Evolutionary conservation across 2,113 vertebrate genomes (phyloP), one percentile per base, ranked within the genome.

Genomic region (Grus americana): DNA sequence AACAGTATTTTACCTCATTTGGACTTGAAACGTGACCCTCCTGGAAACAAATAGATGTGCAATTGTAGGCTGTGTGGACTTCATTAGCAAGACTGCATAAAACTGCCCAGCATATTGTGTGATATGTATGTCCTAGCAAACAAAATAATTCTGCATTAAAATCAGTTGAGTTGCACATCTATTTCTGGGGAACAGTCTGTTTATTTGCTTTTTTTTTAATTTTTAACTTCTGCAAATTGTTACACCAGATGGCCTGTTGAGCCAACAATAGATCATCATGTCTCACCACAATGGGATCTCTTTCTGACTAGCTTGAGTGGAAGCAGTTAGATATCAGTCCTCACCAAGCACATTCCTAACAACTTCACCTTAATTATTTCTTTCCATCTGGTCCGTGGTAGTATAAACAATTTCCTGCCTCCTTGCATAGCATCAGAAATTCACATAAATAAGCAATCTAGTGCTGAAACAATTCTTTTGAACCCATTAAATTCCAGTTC

Each of bases 191-290:
- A 90, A 66, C 75, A 93, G 49, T 15, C 90, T 90, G 82, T 86
- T 94, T 88, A 71, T 75, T 96, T 78, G 68, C 44, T 66, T 91
- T 80, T 62, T 57, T 78, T 57, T 24, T 5, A 16, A 46, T 71
- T 93, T 92, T 88, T 90, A 83, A 80, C 61, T 95, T 88, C 63
- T 88, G 65, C 76, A 93, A 58, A 78, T 94, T 79, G 75, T 94
- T 76, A 63, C 46, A 90, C 42, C 93, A 92, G 94, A 95, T 95
- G 93, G 89, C 68, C 86, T 92, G 84, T 93, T 96, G 76, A 93
- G 83, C 91, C 94, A 93, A 92, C 95, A 92, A 59, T 91, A 93
- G 79, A 91, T 88, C 32, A 42, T 87, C 54, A 15, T 38, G 68
- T 91, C 83, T 95, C 91, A 67, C 80, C 68, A 70, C 65, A 52